Evolutionary conservation across 2,888 invertebrate genomes (phyloP), one percentile per base, ranked within the genome.

Genomic region (Odontothrips loti): DNA sequence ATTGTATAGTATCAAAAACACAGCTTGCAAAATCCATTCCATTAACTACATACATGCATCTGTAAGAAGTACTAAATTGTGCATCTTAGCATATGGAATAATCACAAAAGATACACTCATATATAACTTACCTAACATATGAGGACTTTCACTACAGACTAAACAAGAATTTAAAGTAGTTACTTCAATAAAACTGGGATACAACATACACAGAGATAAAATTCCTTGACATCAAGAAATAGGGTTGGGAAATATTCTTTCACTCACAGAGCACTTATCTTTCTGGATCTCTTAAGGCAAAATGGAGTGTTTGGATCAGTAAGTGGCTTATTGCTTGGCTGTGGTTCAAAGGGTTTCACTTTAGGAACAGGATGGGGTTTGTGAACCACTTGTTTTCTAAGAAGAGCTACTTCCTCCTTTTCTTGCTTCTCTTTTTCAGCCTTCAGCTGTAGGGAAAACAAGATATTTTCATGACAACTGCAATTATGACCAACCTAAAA

Each of bases 331-430:
- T 75, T 75, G 27, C 68, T 75, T 1, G 68, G 68, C 68, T 75
- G 27, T 23, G 68, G 68, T 27, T 75, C 68, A 75, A 75, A 75
- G 68, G 23, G 68, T 75, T 75, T 75, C 12, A 27, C 23, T 75
- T 75, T 75, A 1, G 68, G 68, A 8, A 23, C 27, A 75, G 68
- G 68, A 27, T 75, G n/a, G 27, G 68, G 68, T 27, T 75, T 75
- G 68, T 75, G 68, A 27, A 75, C 68, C n/a, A 75, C 68, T 27
- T 27, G 68, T 27, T 75, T 75, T 75, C 68, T 75, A 0, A 75
- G 27, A 75, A 75, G 27, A 12, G 68, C 68, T 11, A 75, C 27
- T 27, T 75, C 68, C 23, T 75, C 68, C 68, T 27, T 75, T 9
- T 75, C 68, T 75, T 27, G n/a, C 23, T 75, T 75, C 12, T 75